Conservation (phyloP, 2,797 vertebrate genomes). For the Peromyscus eremicus region DNA sequence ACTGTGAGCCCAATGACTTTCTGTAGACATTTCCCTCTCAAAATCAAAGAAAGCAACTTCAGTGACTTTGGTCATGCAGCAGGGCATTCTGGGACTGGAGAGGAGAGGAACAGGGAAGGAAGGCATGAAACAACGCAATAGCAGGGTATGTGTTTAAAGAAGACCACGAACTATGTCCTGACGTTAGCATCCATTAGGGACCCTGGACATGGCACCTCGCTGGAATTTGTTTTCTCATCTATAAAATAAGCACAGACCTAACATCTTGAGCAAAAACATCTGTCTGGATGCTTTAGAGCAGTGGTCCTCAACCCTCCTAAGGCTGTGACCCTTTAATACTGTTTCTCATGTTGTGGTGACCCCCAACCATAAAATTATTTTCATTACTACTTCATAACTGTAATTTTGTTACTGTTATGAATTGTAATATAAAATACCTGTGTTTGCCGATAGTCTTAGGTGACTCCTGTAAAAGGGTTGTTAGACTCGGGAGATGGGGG, state of each 20-base stretch:
- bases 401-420: not conserved
- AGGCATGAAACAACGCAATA: not conserved
- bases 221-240: conserved; percentile 52
- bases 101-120: not conserved
- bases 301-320: not conserved
- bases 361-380: not conserved
- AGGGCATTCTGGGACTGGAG: not conserved
- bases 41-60: conserved; percentile 42
- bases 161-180: not conserved
- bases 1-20: not conserved
- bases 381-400: not conserved
- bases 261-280: not conserved
- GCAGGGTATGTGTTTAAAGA: not conserved
- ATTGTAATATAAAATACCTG: not conserved
- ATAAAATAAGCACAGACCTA: not conserved
- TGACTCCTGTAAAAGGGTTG: too few relatives aligned
- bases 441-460: not conserved
- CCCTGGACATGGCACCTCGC: not conserved
- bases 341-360: too few relatives aligned
- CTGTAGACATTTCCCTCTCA: conserved; percentile 44
- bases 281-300: not conserved
- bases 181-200: not conserved
- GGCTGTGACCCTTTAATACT: not conserved
- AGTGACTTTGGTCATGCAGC: not conserved
- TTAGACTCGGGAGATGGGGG: not conserved